Conservation (phyloP, 1,140 invertebrate genomes). For the Drosophila santomea region DNA sequence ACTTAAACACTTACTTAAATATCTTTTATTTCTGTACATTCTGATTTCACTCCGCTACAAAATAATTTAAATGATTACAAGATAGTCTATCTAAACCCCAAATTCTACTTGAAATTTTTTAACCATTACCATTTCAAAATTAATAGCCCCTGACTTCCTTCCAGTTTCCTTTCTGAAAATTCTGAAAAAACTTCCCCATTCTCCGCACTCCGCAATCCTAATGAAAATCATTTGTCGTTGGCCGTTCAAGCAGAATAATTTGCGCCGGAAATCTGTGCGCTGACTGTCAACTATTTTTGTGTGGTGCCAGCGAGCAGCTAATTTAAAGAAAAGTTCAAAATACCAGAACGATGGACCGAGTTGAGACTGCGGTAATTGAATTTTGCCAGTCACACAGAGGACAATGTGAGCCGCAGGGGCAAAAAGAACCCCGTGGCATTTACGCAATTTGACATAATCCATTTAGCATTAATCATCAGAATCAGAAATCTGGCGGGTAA, state of each 20-base stretch:
- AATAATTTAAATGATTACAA: no score
- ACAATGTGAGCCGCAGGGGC: not conserved
- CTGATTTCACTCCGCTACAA: no score
- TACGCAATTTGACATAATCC: constrained; percentile 63
- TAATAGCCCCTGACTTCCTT: not conserved
- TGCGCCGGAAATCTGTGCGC: constrained; percentile 27
- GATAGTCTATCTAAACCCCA: no score
- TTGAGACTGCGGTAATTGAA: constrained; percentile 27
- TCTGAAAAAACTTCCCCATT: not conserved
- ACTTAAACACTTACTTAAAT: no score
- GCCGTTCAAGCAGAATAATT: constrained; percentile 60
- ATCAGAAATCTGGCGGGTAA: not conserved
- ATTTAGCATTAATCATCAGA: constrained; percentile 45
- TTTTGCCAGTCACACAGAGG: constrained; percentile 33
- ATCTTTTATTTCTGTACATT: no score
- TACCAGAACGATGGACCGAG: not conserved
- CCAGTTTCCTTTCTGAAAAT: not conserved
- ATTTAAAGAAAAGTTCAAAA: constrained; percentile 44
- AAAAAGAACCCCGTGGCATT: constrained; percentile 19
- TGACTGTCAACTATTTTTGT: constrained; percentile 5
- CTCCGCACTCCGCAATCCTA: constrained; percentile 6
- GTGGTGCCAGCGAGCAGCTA: constrained; percentile 17
- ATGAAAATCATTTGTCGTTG: constrained; percentile 66
- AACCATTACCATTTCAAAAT: not conserved
- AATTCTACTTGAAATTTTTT: not conserved